Percentiles rank a stretch among this genome's conserved stretches.
phyloP scores from a whole-genome alignment of 1,140 invertebrate species.

The Danaus melanippus region DNA sequence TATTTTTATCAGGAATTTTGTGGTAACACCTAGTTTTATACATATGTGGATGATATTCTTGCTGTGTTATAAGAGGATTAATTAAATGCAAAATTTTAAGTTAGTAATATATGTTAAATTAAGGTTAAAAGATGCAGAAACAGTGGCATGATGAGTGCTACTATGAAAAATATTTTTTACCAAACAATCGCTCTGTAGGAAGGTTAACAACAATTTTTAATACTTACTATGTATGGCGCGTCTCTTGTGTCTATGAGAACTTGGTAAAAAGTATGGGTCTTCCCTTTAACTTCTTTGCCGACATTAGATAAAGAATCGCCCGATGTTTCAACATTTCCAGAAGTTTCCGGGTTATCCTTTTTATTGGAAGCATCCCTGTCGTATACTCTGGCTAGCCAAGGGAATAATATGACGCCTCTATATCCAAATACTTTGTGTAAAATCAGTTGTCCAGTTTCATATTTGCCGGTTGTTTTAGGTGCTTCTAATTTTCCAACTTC shows the following conservation, averaged over 20 bases:
- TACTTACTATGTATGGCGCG: slow-evolving; percentile 94
- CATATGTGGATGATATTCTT: too few relatives aligned
- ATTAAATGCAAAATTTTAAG: too few relatives aligned
- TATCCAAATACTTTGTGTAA: slow-evolving; percentile 97
- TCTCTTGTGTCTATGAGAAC: slow-evolving; percentile 96
- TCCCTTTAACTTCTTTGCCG: slow-evolving; percentile 90
- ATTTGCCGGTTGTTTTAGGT: slow-evolving; percentile 90
- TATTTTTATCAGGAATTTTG: too few relatives aligned
- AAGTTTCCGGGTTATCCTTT: slow-evolving; percentile 45
- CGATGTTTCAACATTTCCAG: slow-evolving; percentile 35
- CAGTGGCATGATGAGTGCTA: too few relatives aligned
- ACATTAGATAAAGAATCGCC: slow-evolving; percentile 71
- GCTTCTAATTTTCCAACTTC: slow-evolving; percentile 78
- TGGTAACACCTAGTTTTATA: too few relatives aligned
- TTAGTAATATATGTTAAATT: too few relatives aligned
- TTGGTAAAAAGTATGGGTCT: slow-evolving; percentile 96
- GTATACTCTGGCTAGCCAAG: slow-evolving; percentile 95
- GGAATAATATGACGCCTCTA: slow-evolving; percentile 94
- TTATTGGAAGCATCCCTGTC: slow-evolving; percentile 86
- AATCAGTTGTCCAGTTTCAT: slow-evolving; percentile 96
- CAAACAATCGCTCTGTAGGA: too few relatives aligned
- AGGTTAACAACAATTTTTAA: background rate
- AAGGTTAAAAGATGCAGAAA: too few relatives aligned
- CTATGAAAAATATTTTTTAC: too few relatives aligned
- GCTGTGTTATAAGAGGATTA: too few relatives aligned